phyloP scores from a whole-genome alignment of 1,140 invertebrate species.

The Wasmannia auropunctata region DNA sequence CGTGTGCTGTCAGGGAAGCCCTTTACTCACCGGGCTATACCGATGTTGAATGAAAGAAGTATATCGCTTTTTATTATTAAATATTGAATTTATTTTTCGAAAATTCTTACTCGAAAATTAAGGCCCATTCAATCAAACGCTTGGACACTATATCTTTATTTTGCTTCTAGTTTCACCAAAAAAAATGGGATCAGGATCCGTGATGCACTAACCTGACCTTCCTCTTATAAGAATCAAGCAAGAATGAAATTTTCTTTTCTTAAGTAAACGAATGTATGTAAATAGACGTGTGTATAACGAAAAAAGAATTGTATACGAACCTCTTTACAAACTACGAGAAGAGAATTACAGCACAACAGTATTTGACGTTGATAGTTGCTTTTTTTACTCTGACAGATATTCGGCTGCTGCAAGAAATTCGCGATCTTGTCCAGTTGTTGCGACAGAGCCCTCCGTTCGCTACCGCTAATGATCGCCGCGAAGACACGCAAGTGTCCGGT shows the following conservation, averaged over 20 bases:
- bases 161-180: too few species aligned
- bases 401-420: constrained; percentile 78
- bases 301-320: constrained; percentile 53
- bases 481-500: constrained; percentile 85
- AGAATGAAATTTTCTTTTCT: constrained; percentile 1
- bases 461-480: constrained; percentile 84
- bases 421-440: constrained; percentile 78
- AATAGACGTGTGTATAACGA: neutral
- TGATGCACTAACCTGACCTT: too few species aligned
- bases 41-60: too few species aligned
- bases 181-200: too few species aligned
- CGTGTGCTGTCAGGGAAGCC: too few species aligned
- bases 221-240: neutral
- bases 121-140: too few species aligned
- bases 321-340: constrained; percentile 85
- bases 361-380: constrained; percentile 81
- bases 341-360: constrained; percentile 84
- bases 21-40: too few species aligned
- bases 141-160: too few species aligned
- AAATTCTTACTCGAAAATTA: too few species aligned
- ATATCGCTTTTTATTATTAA: too few species aligned
- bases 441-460: constrained; percentile 63
- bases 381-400: constrained; percentile 80
- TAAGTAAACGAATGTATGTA: neutral
- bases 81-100: too few species aligned